Base-by-base conservation (phyloP, 2,888 invertebrate genomes). In the Sinelater perroti region DNA sequence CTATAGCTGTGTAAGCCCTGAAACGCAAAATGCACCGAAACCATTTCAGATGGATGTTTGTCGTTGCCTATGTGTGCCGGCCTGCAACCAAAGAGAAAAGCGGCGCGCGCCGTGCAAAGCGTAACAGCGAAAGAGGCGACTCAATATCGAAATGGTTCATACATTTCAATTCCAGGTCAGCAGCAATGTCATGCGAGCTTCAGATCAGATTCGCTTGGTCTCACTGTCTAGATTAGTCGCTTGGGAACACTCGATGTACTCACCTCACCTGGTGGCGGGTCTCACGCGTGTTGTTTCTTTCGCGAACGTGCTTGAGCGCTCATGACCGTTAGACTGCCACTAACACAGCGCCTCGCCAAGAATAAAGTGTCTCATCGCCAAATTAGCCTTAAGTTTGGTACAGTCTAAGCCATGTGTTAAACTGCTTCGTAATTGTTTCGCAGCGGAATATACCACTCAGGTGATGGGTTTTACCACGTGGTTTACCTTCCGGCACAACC, bases 151-250 rank as follows among this genome's bases (percentile, higher is more conserved):
- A 83, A 83, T 75, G 83, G 83, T 72, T 81, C 81, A 62, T 83
- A 82, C 75, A 77, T 82, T 70, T 79, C 82, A 67, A 78, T 83
- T 74, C 81, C 83, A 83, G 84, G 83, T 83, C 80, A 77, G 78
- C 71, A 44, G 13, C 33, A 56, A 42, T 17, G 13, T 33, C 31
- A 47, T 21, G 21, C 33, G 44, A 44, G 44, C 28, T 44, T 26
- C 28, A 30, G 6, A 10, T 44, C 26, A 11, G 24, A 36, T 44
- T 44, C 28, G 26, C 28, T 44, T 28, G 11, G 16, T 8, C 40
- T 24, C 40, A 40, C 40, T 40, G 24, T 40, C 40, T 14, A 42
- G 35, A 47, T 36, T 61, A 46, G 45, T 57, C 33, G 61, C 59
- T 56, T 56, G 42, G 53, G 60, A 64, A 47, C 47, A 47, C 47